phyloP scores from a whole-genome alignment of 2,113 vertebrate genomes.

The Pitta sordida region DNA sequence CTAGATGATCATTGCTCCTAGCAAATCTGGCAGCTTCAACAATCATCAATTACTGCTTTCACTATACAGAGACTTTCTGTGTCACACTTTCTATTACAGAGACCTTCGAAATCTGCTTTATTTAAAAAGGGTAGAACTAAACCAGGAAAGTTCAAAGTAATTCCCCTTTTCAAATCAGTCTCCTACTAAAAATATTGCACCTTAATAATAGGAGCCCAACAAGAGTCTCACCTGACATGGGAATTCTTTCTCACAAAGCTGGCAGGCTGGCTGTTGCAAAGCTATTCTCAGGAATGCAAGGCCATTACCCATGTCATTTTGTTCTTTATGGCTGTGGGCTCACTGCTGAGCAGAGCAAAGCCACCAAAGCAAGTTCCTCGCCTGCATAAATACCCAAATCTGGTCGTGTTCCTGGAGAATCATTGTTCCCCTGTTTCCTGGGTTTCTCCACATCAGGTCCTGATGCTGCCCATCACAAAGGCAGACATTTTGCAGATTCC shows the following conservation, averaged over 20 bases:
- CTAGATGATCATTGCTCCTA: conserved; percentile 25
- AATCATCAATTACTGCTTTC: conserved; percentile 38
- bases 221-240: not conserved
- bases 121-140: not conserved
- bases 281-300: not conserved
- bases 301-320: not conserved
- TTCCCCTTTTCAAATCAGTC: not conserved
- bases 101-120: conserved; percentile 2
- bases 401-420: not conserved
- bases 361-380: not conserved
- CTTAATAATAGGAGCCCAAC: not conserved
- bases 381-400: not conserved
- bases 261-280: not conserved
- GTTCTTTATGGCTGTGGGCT: not conserved
- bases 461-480: not conserved
- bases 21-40: conserved; percentile 36
- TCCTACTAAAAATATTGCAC: not conserved
- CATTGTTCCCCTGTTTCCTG: not conserved
- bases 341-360: not conserved
- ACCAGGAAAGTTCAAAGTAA: not conserved
- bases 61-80: not conserved
- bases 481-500: not conserved
- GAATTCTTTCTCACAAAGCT: not conserved
- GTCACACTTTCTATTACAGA: not conserved
- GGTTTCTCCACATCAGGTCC: not conserved